Evolutionary conservation across 2,113 vertebrate species (phyloP), one percentile per base, ranked within the genome.

Genomic region (Chaenogobius annularis): DNA sequence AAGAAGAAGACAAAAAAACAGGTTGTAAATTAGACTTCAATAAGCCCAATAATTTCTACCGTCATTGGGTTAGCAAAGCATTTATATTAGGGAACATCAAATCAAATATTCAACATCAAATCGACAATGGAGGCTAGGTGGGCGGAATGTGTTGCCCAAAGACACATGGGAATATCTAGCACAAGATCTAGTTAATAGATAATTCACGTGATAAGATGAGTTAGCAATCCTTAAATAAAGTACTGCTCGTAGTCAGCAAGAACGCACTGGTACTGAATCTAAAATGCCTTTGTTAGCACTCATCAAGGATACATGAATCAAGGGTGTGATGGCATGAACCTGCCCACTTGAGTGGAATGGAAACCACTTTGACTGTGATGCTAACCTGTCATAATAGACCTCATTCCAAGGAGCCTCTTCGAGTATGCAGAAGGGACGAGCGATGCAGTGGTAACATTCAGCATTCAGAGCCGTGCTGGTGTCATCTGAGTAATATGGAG

Each of bases 361-460:
- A 69, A 85, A 79, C 56, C 59, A 69, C 69, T 77, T 66, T 67
- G 69, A 83, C 77, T 83, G 17, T 83, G 82, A 88, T 77, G 81
- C 79, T 84, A 87, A 87, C 78, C 70, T 90, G 81, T 80, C 79
- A 59, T 83, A 86, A 90, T 88, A 75, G 83, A 83, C 84, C 55
- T 54, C 14, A 11, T 67, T 56, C 74, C 58, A 44, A 70, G n/a
- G 52, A 71, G 44, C 4, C 70, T 69, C 48, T 68, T 75, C 13
- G 44, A 83, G 80, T 83, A 44, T 69, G 71, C 50, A 68, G 50
- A 73, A 22, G 64, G 79, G 75, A 81, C 75, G 54, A 83, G 76
- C 70, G 37, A 50, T 74, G 77, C 65, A 84, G 44, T 73, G 68
- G 72, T 26, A 76, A 73, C 75, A 74, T n/a, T n/a, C 66, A 74